Base-by-base conservation (phyloP, 2,113 vertebrate genomes). In the Tragelaphus scriptus region DNA sequence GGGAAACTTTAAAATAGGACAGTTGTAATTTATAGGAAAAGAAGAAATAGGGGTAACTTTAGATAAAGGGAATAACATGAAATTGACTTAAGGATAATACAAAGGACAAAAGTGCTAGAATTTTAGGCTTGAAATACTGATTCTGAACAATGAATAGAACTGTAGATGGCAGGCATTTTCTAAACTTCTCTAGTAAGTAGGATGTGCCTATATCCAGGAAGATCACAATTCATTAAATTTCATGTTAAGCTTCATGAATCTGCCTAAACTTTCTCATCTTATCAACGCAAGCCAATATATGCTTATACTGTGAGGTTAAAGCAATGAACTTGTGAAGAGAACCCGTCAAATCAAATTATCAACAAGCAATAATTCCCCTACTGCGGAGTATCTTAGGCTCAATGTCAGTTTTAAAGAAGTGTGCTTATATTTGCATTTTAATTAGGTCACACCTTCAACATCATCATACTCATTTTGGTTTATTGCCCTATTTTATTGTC, bases 341-440 rank as follows among this genome's bases (percentile, higher is more conserved):
- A 97, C 25, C 53, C 85, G 86, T 95, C 97, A 96, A 94, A 71
- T 98, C 90, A 97, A 96, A 97, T 98, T 95, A 97, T 58, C 92
- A 93, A 95, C 93, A 90, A 96, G 86, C 85, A 95, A 81, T 53
- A 68, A 61, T 32, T 32, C 30, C 44, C 63, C 82, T 94, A 61
- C 10, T 86, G 82, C 40, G 47, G 15, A 95, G 28, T 59, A 87
- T 40, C 53, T 95, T 63, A 87, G 49, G 82, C 47, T 47, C 86
- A 96, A 25, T 89, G 82, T 77, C 75, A 94, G 5, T 95, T 96
- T 90, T 96, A 92, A 92, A 96, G 79, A 89, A 91, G 28, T 71
- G 9, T 71, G 51, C 94, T 90, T 92, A 94, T 44, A 92, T 97
- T 88, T 97, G 77, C 95, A 95, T 98, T 93, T 97, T 97, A 96